Percentiles rank a stretch among this genome's conserved stretches.
These are phyloP conservation scores for Esox lucius DNA, from an alignment of 2,797 vertebrate genomes.

Conservation along the genomic window DNA sequence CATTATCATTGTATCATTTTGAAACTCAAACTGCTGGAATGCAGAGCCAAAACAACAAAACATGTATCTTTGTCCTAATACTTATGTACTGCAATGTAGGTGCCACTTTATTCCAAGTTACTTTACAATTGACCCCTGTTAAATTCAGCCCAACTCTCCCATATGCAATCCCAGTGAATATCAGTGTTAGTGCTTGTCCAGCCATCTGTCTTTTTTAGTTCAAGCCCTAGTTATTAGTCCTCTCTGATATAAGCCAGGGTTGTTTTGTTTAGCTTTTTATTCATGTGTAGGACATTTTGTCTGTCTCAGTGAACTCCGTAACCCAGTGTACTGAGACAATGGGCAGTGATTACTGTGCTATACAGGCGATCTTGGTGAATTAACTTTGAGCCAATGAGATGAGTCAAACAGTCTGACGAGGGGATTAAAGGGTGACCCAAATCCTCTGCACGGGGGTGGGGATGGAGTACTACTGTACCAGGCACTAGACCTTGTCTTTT, in stretches of 20 bases:
- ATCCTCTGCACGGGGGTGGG: background rate
- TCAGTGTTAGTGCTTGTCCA: too few relatives aligned
- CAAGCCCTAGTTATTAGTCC: background rate
- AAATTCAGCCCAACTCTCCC: too few relatives aligned
- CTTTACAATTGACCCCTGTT: too few relatives aligned
- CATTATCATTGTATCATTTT: too few relatives aligned
- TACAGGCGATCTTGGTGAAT: background rate
- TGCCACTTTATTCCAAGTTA: too few relatives aligned
- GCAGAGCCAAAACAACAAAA: too few relatives aligned
- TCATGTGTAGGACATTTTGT: background rate
- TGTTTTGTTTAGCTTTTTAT: background rate
- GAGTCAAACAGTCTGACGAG: conserved; percentile 7
- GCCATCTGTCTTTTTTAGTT: background rate
- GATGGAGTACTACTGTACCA: background rate
- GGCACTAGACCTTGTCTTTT: background rate
- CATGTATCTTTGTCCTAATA: too few relatives aligned
- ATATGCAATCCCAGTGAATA: too few relatives aligned
- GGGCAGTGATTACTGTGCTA: background rate
- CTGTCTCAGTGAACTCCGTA: background rate
- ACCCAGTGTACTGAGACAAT: background rate
- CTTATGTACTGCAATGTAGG: too few relatives aligned
- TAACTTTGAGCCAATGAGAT: background rate
- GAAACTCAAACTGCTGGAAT: too few relatives aligned
- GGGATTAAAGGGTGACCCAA: background rate
- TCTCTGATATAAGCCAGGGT: background rate